Percentiles rank a stretch among this genome's conserved stretches.
These are phyloP conservation scores for Bettongia penicillata DNA, from an alignment of 2,113 vertebrate genomes.

Conservation along the genomic window DNA sequence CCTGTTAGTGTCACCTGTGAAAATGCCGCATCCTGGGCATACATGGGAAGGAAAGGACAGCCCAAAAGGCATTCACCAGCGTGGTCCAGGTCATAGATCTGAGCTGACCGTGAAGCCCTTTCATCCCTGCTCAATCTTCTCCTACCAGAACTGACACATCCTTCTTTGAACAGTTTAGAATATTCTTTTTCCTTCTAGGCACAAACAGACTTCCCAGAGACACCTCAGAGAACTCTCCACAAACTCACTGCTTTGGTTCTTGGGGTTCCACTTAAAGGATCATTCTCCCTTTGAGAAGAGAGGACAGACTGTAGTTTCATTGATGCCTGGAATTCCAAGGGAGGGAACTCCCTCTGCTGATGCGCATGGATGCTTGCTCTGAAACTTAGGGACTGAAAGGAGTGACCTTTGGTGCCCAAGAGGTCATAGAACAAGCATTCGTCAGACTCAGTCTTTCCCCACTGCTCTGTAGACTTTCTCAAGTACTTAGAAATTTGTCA, in stretches of 20 bases:
- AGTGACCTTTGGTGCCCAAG: not conserved
- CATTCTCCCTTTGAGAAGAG: not conserved
- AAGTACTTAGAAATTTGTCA: not conserved
- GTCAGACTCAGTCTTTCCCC: too few relatives aligned
- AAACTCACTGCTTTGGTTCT: not conserved
- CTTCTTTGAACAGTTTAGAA: slow-evolving; percentile 22
- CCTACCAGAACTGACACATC: not conserved
- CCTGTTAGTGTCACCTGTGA: not conserved
- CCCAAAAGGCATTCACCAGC: not conserved
- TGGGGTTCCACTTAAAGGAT: not conserved
- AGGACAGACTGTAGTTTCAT: not conserved
- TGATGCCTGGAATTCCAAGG: not conserved
- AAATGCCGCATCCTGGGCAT: not conserved
- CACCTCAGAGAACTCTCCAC: not conserved
- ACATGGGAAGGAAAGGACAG: not conserved
- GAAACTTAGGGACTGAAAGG: not conserved
- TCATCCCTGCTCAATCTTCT: not conserved
- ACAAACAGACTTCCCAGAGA: slow-evolving; percentile 20
- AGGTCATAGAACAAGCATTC: too few relatives aligned
- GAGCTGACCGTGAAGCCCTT: too few relatives aligned
- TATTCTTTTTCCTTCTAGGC: not conserved
- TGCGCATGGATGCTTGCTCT: not conserved
- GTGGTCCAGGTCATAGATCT: not conserved
- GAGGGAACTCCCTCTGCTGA: not conserved
- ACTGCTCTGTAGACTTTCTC: too few relatives aligned